Percentiles rank a stretch among this genome's conserved stretches.
Conservation (phyloP, 2,113 vertebrate genomes). For the Casuarius casuarius region DNA sequence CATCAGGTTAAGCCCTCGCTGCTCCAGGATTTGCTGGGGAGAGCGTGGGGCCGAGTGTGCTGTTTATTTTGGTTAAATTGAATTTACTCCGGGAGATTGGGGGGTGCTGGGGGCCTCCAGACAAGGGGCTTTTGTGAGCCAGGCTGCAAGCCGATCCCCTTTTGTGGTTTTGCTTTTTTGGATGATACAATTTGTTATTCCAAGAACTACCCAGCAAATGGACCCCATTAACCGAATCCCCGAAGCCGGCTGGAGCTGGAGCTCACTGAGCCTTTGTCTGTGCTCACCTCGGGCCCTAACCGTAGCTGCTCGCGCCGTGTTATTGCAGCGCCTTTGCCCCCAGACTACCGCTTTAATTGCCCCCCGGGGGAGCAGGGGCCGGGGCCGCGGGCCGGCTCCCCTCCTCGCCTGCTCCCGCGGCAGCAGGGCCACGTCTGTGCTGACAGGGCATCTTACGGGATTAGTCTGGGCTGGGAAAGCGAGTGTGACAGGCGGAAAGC, state of each 20-base stretch:
- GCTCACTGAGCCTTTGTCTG: not conserved
- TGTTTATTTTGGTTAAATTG: conserved; percentile 30
- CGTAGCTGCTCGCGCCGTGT: not conserved
- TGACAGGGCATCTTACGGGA: not conserved
- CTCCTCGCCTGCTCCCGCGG: not conserved
- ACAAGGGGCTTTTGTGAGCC: conserved; percentile 59
- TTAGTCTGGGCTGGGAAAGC: not conserved
- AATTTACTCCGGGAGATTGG: conserved; percentile 4
- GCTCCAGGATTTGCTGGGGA: rapidly evolving
- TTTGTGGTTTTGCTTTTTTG: conserved; percentile 67
- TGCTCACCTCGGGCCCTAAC: not conserved
- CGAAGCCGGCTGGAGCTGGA: not conserved
- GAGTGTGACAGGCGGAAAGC: not conserved
- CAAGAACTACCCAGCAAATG: conserved; percentile 48
- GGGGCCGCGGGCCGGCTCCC: not conserved
- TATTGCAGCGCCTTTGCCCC: not conserved
- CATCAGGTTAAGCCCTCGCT: rapidly evolving
- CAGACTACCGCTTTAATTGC: not conserved
- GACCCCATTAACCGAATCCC: conserved; percentile 15
- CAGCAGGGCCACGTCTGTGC: not conserved
- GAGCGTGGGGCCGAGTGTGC: not conserved
- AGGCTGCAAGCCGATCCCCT: conserved; percentile 21
- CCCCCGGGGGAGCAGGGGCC: rapidly evolving
- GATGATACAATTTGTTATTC: conserved; percentile 74
- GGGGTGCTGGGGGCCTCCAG: not conserved